Conservation (phyloP, 1,140 invertebrate genomes). For the Bactericera cockerelli region DNA sequence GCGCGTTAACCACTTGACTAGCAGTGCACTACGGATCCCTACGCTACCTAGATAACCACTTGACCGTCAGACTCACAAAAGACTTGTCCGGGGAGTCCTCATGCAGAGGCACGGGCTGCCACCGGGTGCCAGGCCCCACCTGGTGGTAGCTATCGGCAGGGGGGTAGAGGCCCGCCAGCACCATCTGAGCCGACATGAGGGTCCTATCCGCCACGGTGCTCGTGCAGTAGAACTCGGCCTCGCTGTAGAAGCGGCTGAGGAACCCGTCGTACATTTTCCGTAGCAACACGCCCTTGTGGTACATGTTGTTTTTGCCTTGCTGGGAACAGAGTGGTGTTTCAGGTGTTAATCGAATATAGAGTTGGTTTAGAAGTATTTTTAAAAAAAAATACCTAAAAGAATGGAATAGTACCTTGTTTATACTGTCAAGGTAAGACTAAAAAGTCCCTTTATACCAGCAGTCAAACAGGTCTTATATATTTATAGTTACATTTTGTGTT, state of each 20-base stretch:
- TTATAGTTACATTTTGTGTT: no score
- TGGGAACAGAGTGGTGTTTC: neutral
- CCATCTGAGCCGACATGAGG: slow-evolving; percentile 11
- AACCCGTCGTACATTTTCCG: slow-evolving; percentile 14
- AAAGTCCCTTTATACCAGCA: no score
- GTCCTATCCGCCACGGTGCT: slow-evolving; percentile 6
- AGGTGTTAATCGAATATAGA: no score
- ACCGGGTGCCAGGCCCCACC: neutral
- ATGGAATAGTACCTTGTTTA: no score
- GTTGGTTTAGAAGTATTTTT: no score
- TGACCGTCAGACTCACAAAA: neutral
- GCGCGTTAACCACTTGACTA: no score
- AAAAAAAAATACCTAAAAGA: no score
- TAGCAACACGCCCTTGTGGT: slow-evolving; percentile 12
- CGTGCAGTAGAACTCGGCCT: slow-evolving; percentile 8
- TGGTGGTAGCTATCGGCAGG: slow-evolving; percentile 5
- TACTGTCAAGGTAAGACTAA: no score
- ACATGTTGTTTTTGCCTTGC: slow-evolving; percentile 15
- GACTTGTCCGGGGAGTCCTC: slow-evolving; percentile 11
- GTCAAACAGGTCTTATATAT: no score
- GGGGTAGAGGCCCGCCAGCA: slow-evolving; percentile 15
- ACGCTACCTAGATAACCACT: neutral
- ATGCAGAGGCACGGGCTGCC: slow-evolving; percentile 16
- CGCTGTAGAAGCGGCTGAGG: slow-evolving; percentile 5
- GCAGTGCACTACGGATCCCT: no score